Conservation (phyloP, 1,140 invertebrate genomes). For the Atta colombica region DNA sequence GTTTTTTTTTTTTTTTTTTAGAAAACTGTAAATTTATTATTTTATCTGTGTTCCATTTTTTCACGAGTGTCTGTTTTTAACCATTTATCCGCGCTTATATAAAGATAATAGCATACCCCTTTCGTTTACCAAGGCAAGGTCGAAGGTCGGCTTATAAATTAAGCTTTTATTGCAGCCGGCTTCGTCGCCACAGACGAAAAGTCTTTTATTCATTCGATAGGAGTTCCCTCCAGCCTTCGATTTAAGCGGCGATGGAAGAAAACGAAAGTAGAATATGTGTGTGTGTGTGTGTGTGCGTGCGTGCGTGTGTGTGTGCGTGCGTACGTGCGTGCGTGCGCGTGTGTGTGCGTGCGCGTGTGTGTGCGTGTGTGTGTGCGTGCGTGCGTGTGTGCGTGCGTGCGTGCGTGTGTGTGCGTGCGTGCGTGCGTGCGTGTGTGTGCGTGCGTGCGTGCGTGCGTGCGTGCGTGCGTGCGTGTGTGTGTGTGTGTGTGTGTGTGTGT, state of each 20-base stretch:
- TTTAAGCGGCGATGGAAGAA: conserved; percentile 35
- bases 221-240: conserved; percentile 19
- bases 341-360: no score
- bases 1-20: neutral
- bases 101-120: conserved; percentile 67
- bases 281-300: no score
- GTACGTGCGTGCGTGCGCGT: no score
- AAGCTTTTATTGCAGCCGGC: conserved; percentile 69
- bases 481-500: no score
- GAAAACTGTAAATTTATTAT: neutral
- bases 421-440: no score
- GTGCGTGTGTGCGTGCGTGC: no score
- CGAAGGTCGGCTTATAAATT: conserved; percentile 78
- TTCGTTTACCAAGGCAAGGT: conserved; percentile 71
- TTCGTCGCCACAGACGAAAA: conserved; percentile 56
- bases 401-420: no score
- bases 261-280: conserved; percentile 1
- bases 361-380: no score
- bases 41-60: neutral
- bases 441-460: no score
- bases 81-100: conserved; percentile 6
- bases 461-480: no score
- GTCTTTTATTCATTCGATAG: conserved; percentile 67
- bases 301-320: no score
- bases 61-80: neutral